Conservation (phyloP, 2,797 vertebrate genomes). For the Sandelia bainsii region DNA sequence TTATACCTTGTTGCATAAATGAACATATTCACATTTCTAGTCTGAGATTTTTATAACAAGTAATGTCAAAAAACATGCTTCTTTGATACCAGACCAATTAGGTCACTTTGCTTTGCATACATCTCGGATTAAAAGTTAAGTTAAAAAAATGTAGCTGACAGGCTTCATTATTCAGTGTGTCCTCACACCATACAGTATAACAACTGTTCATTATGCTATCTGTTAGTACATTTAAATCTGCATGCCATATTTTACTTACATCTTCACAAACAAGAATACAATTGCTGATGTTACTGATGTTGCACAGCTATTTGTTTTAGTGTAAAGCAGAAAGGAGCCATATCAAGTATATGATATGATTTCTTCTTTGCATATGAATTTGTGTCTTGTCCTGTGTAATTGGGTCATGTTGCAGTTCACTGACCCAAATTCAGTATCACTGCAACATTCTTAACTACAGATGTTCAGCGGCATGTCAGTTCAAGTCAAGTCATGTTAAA, state of each 20-base stretch:
- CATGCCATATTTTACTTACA: neutral
- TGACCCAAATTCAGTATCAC: neutral
- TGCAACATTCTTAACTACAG: neutral
- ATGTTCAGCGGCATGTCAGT: neutral
- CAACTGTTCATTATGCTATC: neutral
- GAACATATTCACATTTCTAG: too few species aligned
- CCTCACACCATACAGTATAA: neutral
- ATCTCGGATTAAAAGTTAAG: conserved; percentile 2
- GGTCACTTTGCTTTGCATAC: neutral
- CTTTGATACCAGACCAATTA: neutral
- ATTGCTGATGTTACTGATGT: neutral
- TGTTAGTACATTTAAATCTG: neutral
- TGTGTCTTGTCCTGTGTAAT: neutral
- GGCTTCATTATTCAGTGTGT: neutral
- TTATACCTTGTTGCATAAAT: too few species aligned
- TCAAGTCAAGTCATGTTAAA: too few species aligned
- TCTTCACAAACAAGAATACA: neutral
- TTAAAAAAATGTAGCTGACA: neutral
- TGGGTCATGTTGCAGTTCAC: neutral
- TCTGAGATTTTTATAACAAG: too few species aligned
- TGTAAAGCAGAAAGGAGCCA: neutral
- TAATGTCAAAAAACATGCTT: conserved; percentile 2
- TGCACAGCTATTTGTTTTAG: neutral
- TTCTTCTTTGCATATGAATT: neutral
- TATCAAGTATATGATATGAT: neutral